These are phyloP conservation scores for Ladona fulva DNA, from an alignment of 1,140 invertebrate genomes.

Conservation along the genomic window DNA sequence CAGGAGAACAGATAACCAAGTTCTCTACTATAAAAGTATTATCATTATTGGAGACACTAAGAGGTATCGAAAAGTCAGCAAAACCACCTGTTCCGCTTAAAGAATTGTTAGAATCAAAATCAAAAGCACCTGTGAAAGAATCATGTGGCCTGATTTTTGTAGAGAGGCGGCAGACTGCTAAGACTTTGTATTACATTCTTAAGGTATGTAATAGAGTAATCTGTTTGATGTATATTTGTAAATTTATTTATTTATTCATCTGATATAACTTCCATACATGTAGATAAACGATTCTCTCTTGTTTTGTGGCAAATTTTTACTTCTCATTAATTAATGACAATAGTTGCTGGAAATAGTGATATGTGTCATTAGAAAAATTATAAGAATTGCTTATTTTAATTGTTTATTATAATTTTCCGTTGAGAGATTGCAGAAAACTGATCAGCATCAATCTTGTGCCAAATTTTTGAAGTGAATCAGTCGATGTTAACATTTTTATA, in stretches of 20 bases:
- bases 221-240: too few relatives aligned
- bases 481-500: too few relatives aligned
- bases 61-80: background rate
- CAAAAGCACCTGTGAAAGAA: background rate
- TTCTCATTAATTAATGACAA: background rate
- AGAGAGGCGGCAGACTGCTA: conserved; percentile 62
- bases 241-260: background rate
- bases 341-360: too few relatives aligned
- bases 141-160: conserved; percentile 60
- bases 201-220: conserved; percentile 36
- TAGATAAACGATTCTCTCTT: background rate
- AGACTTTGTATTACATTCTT: conserved; percentile 65
- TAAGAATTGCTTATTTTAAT: too few relatives aligned
- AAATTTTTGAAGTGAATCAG: too few relatives aligned
- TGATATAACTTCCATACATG: background rate
- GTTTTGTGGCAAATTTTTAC: background rate
- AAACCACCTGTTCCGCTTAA: background rate
- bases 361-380: too few relatives aligned
- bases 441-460: too few relatives aligned
- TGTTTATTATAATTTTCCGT: too few relatives aligned
- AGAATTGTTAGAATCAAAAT: background rate
- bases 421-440: too few relatives aligned
- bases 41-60: background rate
- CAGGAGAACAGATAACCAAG: background rate
- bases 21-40: background rate